Base-by-base conservation (phyloP, 2,797 vertebrate species). In the Buceros bicornis region DNA sequence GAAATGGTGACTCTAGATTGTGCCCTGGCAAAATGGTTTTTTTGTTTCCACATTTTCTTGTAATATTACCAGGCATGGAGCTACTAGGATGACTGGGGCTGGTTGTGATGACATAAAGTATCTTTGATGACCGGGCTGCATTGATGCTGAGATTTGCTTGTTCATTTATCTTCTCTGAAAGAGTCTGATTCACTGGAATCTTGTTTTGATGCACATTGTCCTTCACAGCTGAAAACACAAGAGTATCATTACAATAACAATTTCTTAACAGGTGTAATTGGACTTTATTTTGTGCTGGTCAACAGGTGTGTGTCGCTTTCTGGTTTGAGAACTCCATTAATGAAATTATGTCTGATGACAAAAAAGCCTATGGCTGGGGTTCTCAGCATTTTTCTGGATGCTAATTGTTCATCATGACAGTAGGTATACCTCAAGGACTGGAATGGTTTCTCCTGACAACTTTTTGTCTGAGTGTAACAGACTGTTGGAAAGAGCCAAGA, bases 61-160 rank as follows among this genome's bases (percentile, higher is more conserved):
- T 92, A 72, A 54, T 43, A 98, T 99, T 99, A 99, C 99, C 99
- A 98, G 99, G 99, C 98, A 99, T 98, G 92, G 98, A 98, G 97
- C 98, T 98, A 33, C 98, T 98, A 19, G 98, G 98, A 91, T 99
- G 99, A 86, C 98, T 98, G 45, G 99, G 99, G 97, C 99, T 99
- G 96, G 99, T 99, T 81, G 99, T 99, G 98, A 99, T 99, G 94
- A 99, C 99, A n/a, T 99, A 99, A 85, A 99, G 98, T 72, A 99
- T 99, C 97, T 99, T 99, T 74, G 99, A 99, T 74, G 99, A 99
- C 5, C 54, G 98, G 95, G 92, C 99, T 48, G 98, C 98, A 3
- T 98, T 98, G 43, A 98, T 91, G 53, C 98, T 99, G 96, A 98
- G 98, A 96, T 99, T 99, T 92, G 98, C 96, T 77, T 98, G 98